phyloP scores from a whole-genome alignment of 2,113 vertebrate species.

The Chlorodrepanis virens region DNA sequence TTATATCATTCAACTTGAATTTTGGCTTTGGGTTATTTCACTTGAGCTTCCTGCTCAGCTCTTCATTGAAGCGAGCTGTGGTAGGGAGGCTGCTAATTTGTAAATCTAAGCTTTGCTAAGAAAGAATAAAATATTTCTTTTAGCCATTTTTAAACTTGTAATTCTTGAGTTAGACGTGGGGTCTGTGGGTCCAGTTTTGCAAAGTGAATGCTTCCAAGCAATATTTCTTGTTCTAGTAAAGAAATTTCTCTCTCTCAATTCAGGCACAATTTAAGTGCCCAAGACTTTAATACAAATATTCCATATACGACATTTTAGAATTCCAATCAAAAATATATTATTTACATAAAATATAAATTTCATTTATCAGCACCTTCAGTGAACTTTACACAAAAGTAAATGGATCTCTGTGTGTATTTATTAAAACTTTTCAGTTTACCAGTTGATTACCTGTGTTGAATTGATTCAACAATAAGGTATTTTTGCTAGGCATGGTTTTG shows the following conservation, averaged over 20 bases:
- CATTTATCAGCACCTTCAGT: neutral
- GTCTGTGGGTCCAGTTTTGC: neutral
- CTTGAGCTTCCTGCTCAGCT: neutral
- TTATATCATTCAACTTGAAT: neutral
- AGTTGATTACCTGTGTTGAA: neutral
- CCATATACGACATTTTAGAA: neutral
- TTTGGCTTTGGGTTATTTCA: neutral
- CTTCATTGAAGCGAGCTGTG: neutral
- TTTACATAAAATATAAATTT: neutral
- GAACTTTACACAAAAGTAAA: neutral
- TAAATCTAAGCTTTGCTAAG: neutral
- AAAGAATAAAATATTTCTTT: neutral
- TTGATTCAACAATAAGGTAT: neutral
- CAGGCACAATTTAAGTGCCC: neutral
- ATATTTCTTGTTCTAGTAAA: neutral
- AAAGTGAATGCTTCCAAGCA: neutral
- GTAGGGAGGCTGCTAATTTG: neutral
- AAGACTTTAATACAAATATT: neutral
- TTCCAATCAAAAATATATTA: neutral
- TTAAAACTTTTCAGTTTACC: conserved; percentile 60
- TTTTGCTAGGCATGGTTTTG: neutral
- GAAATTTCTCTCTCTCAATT: neutral
- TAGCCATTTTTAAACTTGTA: neutral
- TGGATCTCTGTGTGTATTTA: neutral
- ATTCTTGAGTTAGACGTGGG: neutral